Evolutionary conservation across 53 echinoderm and acorn worm species (phyloP).

Genomic region (Temnopleurus reevesii): DNA sequence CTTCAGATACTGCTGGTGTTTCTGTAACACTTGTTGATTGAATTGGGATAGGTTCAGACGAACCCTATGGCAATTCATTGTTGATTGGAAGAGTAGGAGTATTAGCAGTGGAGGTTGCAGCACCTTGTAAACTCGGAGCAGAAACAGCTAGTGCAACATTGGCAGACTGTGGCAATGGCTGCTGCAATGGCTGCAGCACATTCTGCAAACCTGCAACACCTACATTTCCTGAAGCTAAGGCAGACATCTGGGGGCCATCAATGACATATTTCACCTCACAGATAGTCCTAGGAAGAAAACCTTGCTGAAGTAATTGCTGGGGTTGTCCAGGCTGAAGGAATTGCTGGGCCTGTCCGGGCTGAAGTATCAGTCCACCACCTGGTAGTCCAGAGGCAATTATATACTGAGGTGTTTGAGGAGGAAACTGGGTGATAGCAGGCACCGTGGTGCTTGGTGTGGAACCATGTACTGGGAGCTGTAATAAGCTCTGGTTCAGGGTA

Average conservation of each 20-base stretch:
- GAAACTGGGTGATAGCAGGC: neutral
- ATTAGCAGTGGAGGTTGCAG: neutral
- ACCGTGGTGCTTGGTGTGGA: neutral
- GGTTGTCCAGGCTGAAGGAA: no score
- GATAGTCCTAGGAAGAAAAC: neutral
- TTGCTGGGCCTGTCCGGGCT: no score
- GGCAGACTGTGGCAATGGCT: neutral
- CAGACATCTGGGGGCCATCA: constrained; percentile 20
- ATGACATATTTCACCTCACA: constrained; percentile 35
- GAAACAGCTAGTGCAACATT: neutral
- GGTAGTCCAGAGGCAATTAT: neutral
- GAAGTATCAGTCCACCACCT: neutral
- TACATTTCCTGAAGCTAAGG: neutral
- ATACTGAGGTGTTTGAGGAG: neutral
- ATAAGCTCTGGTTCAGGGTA: no score
- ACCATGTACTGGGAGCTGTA: neutral
- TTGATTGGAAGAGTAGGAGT: neutral
- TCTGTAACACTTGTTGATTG: no score
- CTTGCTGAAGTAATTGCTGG: neutral
- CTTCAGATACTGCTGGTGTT: neutral
- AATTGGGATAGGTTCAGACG: neutral
- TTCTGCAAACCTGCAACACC: neutral
- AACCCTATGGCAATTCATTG: neutral
- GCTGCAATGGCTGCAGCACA: no score
- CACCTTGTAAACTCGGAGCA: neutral